phyloP scores from a whole-genome alignment of 2,113 vertebrate genomes.

The Aythya baeri region DNA sequence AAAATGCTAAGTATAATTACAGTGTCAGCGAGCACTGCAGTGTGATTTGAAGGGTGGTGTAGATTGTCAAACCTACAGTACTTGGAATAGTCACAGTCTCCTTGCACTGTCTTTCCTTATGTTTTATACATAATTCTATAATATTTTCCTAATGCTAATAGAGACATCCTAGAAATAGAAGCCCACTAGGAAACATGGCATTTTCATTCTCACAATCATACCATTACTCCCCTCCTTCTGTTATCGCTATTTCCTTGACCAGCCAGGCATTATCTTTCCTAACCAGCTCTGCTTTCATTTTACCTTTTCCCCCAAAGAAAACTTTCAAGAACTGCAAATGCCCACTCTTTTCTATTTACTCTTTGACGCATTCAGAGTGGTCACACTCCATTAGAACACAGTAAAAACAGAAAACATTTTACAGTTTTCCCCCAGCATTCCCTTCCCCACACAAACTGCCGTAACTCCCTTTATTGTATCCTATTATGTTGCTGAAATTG shows the following conservation, averaged over 20 bases:
- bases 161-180: not conserved
- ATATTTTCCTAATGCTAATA: not conserved
- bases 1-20: not conserved
- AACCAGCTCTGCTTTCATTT: not conserved
- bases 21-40: not conserved
- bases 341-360: not conserved
- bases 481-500: fast-evolving
- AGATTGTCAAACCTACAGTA: not conserved
- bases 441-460: not conserved
- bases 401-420: not conserved
- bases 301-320: not conserved
- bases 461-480: not conserved
- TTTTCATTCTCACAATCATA: not conserved
- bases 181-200: not conserved
- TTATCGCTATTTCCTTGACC: not conserved
- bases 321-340: not conserved
- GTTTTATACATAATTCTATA: not conserved
- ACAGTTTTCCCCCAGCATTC: not conserved
- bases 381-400: not conserved
- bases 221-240: not conserved
- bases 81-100: not conserved
- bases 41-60: not conserved
- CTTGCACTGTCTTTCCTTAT: not conserved
- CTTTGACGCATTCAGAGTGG: not conserved
- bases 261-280: not conserved